These are phyloP conservation scores for Brachionus rubens DNA, from an alignment of 1,140 invertebrate species.

Conservation along the genomic window DNA sequence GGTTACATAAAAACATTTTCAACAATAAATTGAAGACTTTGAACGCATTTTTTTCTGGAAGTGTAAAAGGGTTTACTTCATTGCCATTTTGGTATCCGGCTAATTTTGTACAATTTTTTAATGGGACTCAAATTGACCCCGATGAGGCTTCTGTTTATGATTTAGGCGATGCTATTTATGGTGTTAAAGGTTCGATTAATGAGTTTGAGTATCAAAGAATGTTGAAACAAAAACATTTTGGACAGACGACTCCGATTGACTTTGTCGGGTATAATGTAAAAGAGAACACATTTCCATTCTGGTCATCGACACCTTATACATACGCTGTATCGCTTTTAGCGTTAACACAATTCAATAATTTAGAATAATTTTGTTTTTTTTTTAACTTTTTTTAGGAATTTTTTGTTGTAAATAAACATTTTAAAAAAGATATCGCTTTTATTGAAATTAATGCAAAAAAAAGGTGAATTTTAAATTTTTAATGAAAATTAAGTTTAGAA, in stretches of 20 bases:
- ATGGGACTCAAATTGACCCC: slow-evolving; percentile 49
- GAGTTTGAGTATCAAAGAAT: slow-evolving; percentile 48
- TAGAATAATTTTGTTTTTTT: slow-evolving; percentile 34
- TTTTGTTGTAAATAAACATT: no score
- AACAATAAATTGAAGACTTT: slow-evolving; percentile 52
- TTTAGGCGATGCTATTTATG: slow-evolving; percentile 46
- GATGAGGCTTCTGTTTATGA: background rate
- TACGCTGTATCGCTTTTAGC: slow-evolving; percentile 51
- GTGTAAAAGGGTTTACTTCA: slow-evolving; percentile 51
- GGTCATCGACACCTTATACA: slow-evolving; percentile 52
- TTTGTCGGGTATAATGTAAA: slow-evolving; percentile 52
- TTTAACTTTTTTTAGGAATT: no score
- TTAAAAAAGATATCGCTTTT: no score
- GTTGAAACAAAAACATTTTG: slow-evolving; percentile 51
- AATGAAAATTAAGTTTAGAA: no score
- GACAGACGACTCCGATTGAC: slow-evolving; percentile 49
- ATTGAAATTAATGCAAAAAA: no score
- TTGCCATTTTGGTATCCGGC: slow-evolving; percentile 52
- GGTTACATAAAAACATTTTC: slow-evolving; percentile 50
- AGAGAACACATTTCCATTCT: slow-evolving; percentile 51
- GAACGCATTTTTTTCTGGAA: slow-evolving; percentile 57
- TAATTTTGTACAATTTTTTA: slow-evolving; percentile 52
- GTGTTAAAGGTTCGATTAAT: slow-evolving; percentile 49
- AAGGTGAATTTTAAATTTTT: no score
- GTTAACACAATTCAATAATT: slow-evolving; percentile 50